Percentiles rank a stretch among this genome's conserved stretches.
These are phyloP conservation scores for Leptinotarsa haldemani DNA, from an alignment of 2,888 invertebrate genomes.

Conservation along the genomic window DNA sequence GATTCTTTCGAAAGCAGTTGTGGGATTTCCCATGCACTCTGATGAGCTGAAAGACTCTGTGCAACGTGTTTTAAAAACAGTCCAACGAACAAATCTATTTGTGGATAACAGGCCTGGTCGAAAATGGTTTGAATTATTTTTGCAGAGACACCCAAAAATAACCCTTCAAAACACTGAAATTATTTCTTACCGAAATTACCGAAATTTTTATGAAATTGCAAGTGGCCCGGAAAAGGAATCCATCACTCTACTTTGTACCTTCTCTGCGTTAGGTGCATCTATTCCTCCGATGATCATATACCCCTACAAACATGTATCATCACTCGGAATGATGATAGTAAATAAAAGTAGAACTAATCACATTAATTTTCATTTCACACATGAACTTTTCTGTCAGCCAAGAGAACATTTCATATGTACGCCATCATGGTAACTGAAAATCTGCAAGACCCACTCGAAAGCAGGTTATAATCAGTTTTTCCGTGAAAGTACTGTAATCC, in stretches of 20 bases:
- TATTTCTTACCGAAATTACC: slow-evolving; percentile 43
- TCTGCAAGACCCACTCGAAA: neutral
- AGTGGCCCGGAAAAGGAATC: slow-evolving; percentile 32
- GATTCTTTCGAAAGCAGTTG: slow-evolving; percentile 40
- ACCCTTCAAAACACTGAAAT: slow-evolving; percentile 47
- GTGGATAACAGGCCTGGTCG: slow-evolving; percentile 48
- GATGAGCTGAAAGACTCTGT: slow-evolving; percentile 40
- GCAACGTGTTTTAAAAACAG: slow-evolving; percentile 34
- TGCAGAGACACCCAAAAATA: slow-evolving; percentile 50
- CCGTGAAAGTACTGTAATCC: neutral
- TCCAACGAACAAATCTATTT: slow-evolving; percentile 25
- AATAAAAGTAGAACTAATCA: neutral
- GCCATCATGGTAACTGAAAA: neutral
- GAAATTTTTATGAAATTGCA: slow-evolving; percentile 28
- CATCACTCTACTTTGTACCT: slow-evolving; percentile 48
- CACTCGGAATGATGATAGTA: neutral
- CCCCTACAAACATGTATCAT: slow-evolving; percentile 38
- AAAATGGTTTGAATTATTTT: slow-evolving; percentile 52
- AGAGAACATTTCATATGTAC: neutral
- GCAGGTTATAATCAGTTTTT: neutral
- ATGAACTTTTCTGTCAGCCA: neutral
- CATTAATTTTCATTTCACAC: neutral
- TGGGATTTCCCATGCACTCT: slow-evolving; percentile 45
- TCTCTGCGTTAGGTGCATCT: slow-evolving; percentile 40
- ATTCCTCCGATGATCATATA: slow-evolving; percentile 48